Percentiles rank a stretch among this genome's conserved stretches.
phyloP scores from a whole-genome alignment of 2,113 vertebrate genomes.

The Pseudorectes ferrugineus region DNA sequence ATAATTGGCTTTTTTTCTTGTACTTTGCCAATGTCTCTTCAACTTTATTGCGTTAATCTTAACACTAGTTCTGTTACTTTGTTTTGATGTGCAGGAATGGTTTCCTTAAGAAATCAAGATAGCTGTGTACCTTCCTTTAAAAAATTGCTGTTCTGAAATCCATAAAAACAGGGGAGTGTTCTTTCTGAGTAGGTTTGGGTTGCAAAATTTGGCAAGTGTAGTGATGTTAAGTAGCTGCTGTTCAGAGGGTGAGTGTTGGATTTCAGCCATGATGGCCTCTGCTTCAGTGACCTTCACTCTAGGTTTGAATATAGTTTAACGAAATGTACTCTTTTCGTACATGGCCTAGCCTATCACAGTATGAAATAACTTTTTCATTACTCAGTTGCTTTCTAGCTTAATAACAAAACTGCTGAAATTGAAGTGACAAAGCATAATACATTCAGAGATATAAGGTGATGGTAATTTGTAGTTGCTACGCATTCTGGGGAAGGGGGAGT shows the following conservation, averaged over 20 bases:
- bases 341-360: neutral
- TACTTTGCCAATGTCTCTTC: rapidly evolving
- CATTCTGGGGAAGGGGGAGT: neutral
- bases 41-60: neutral
- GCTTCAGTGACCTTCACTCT: neutral
- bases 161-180: neutral
- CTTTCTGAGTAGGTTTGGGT: neutral
- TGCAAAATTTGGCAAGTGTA: neutral
- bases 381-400: neutral
- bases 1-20: rapidly evolving
- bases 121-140: neutral
- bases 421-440: neutral
- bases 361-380: neutral
- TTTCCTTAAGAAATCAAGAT: neutral
- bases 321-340: neutral
- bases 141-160: neutral
- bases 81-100: neutral
- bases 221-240: neutral
- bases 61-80: neutral
- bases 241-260: neutral
- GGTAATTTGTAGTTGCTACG: neutral
- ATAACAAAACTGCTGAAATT: neutral
- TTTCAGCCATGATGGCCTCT: neutral
- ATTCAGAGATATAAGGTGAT: neutral
- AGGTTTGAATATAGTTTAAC: neutral